Percentiles rank a stretch among this genome's conserved stretches.
These are phyloP conservation scores for Damaliscus lunatus DNA, from an alignment of 2,113 vertebrate species.

Conservation along the genomic window DNA sequence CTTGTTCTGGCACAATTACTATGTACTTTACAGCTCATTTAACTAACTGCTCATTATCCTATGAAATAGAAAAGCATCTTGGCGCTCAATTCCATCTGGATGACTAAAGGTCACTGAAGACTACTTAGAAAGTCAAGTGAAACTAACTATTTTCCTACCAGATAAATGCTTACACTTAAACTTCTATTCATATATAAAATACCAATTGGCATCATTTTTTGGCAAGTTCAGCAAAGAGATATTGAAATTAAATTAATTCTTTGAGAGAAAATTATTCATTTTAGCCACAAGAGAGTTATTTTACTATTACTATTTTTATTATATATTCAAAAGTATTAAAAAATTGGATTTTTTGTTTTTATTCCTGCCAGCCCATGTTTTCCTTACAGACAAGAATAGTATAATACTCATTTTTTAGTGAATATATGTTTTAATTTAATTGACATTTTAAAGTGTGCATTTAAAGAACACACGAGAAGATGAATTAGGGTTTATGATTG, in stretches of 20 bases:
- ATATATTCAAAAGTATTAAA: background rate
- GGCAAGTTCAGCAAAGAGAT: background rate
- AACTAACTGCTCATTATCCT: constrained; percentile 41
- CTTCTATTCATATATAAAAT: background rate
- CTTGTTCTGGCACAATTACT: constrained; percentile 23
- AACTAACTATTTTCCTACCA: constrained; percentile 9
- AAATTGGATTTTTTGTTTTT: background rate
- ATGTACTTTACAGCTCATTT: constrained; percentile 52
- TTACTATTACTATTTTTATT: background rate
- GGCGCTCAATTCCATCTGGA: background rate
- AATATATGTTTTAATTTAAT: background rate
- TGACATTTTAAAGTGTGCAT: background rate
- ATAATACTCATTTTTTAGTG: background rate
- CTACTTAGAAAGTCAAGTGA: background rate
- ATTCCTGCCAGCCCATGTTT: background rate
- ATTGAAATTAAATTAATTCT: background rate
- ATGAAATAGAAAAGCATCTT: constrained; percentile 26
- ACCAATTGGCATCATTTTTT: background rate
- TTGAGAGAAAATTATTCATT: background rate
- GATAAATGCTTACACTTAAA: background rate
- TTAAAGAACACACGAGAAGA: background rate
- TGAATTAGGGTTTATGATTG: background rate
- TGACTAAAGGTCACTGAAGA: constrained; percentile 13
- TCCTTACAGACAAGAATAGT: background rate
- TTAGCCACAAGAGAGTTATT: background rate